phyloP scores from a whole-genome alignment of 2,797 vertebrate species.

The Petrocephalus sullivani region DNA sequence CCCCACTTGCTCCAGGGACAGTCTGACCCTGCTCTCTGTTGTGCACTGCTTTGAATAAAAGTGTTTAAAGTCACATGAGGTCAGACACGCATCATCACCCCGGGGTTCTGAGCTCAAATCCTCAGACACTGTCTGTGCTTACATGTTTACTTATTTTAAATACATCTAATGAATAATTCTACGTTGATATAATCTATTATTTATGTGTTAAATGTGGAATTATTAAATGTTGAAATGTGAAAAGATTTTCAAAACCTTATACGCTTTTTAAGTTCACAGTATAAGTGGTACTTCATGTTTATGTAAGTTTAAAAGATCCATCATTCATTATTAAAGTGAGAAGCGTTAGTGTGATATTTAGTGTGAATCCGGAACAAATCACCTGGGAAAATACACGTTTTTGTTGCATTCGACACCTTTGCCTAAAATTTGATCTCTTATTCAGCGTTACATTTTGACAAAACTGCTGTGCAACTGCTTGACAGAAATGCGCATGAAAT shows the following conservation, averaged over 20 bases:
- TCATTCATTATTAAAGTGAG: neutral
- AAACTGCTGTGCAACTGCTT: neutral
- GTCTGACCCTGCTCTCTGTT: neutral
- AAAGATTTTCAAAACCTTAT: neutral
- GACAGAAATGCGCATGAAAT: neutral
- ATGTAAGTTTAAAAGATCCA: neutral
- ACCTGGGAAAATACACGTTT: neutral
- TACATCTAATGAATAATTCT: neutral
- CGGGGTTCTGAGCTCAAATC: neutral
- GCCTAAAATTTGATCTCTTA: neutral
- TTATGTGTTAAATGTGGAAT: neutral
- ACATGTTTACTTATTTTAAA: constrained; percentile 2
- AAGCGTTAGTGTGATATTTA: neutral
- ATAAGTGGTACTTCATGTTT: neutral
- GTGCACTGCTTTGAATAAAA: neutral
- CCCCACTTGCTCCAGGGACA: neutral
- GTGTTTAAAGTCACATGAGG: neutral
- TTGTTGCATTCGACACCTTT: neutral
- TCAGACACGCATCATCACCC: neutral
- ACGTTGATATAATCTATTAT: neutral
- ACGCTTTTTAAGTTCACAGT: neutral
- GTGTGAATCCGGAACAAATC: neutral
- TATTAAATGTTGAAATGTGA: neutral
- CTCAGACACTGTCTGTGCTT: neutral
- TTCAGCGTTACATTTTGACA: neutral